Conservation (phyloP, 2,888 invertebrate species). For the Argyresthia goedartella region DNA sequence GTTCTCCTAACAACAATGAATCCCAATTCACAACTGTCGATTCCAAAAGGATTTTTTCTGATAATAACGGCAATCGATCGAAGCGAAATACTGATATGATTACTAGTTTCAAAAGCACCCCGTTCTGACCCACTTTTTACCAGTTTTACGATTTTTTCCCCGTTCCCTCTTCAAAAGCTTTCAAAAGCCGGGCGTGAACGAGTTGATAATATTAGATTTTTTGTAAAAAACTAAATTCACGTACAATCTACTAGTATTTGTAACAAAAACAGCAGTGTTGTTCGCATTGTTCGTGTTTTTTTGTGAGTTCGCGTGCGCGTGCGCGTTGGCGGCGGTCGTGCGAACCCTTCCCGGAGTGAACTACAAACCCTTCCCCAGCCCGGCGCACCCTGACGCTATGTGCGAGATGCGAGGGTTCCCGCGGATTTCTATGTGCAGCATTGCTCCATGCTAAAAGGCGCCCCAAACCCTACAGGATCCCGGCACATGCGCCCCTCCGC, state of each 20-base stretch:
- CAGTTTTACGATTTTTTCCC: constrained; percentile 60
- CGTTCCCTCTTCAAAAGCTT: constrained; percentile 60
- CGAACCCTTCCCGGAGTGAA: constrained; percentile 59
- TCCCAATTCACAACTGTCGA: constrained; percentile 52
- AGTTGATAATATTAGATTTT: constrained; percentile 72
- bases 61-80: constrained; percentile 67
- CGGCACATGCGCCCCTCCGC: constrained; percentile 35
- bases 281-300: constrained; percentile 58
- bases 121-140: constrained; percentile 71
- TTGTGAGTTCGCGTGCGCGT: constrained; percentile 66
- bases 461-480: constrained; percentile 21
- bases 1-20: constrained; percentile 39
- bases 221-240: constrained; percentile 60
- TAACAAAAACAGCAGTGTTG: constrained; percentile 65
- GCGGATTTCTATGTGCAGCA: constrained; percentile 23
- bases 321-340: constrained; percentile 65
- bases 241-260: constrained; percentile 68
- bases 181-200: constrained; percentile 70
- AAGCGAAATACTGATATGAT: constrained; percentile 64
- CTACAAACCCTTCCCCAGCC: constrained; percentile 54
- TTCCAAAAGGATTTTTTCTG: constrained; percentile 48
- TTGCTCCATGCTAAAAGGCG: constrained; percentile 18
- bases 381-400: constrained; percentile 23
- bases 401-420: constrained; percentile 32
- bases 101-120: constrained; percentile 68